phyloP scores from a whole-genome alignment of 2,113 vertebrate species.

The Stercorarius parasiticus region DNA sequence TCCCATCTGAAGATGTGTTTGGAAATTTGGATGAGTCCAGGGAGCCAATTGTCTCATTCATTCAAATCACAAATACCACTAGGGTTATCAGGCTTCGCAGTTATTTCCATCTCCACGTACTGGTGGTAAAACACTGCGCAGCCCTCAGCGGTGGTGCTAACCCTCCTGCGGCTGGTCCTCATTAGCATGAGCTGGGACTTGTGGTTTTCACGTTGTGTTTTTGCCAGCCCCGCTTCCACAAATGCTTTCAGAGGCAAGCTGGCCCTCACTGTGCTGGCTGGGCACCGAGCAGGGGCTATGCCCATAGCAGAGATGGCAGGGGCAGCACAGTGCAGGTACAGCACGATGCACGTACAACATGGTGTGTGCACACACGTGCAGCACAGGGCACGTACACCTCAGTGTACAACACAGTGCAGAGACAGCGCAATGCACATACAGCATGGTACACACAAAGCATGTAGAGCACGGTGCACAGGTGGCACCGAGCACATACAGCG shows the following conservation, averaged over 20 bases:
- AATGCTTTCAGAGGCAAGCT: background rate
- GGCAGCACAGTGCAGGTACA: background rate
- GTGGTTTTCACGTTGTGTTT: background rate
- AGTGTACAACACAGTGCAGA: background rate
- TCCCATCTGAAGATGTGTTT: background rate
- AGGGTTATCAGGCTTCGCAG: background rate
- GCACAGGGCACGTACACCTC: background rate
- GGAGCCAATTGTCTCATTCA: background rate
- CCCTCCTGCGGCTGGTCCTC: background rate
- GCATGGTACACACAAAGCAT: rapidly evolving
- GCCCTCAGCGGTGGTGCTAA: background rate
- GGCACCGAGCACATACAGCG: background rate
- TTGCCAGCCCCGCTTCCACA: background rate
- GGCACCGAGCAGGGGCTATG: background rate
- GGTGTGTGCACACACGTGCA: rapidly evolving
- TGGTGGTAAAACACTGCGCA: background rate
- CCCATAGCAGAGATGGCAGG: rapidly evolving
- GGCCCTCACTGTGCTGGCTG: background rate
- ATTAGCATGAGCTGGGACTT: background rate
- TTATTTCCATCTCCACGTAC: background rate
- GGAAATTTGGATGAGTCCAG: background rate
- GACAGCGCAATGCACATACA: background rate
- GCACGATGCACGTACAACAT: rapidly evolving
- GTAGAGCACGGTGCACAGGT: background rate
- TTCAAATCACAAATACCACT: background rate